A percentile compares a stretch with the other conserved stretches of the same genome.
These are phyloP conservation scores for Atta colombica DNA, from an alignment of 1,140 invertebrate species.

Conservation along the genomic window DNA sequence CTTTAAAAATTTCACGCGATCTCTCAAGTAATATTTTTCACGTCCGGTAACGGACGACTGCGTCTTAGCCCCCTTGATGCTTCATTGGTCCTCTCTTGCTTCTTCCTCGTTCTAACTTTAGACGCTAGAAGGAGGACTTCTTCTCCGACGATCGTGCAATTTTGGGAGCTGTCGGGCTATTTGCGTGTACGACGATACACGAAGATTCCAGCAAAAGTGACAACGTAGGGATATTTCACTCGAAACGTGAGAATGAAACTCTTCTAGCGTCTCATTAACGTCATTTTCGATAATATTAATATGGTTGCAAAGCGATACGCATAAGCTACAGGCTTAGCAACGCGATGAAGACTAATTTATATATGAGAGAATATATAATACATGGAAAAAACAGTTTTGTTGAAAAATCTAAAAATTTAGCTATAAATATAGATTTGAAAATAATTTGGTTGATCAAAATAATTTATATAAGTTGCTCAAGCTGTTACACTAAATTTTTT, in stretches of 20 bases:
- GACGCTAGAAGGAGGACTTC: slow-evolving; percentile 76
- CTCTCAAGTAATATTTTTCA: slow-evolving; percentile 64
- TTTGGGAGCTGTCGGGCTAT: slow-evolving; percentile 70
- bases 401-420: no score
- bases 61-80: neutral
- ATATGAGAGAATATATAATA: neutral
- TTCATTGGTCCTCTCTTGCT: slow-evolving; percentile 54
- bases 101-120: slow-evolving; percentile 85
- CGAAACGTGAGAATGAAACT: slow-evolving; percentile 52
- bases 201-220: slow-evolving; percentile 69
- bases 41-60: neutral
- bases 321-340: neutral
- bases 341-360: neutral
- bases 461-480: no score
- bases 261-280: slow-evolving; percentile 45
- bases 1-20: slow-evolving; percentile 33
- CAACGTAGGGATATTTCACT: slow-evolving; percentile 55
- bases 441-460: no score
- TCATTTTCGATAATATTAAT: slow-evolving; percentile 28
- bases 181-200: slow-evolving; percentile 68
- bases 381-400: no score
- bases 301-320: neutral
- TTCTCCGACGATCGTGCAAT: slow-evolving; percentile 73
- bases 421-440: no score
- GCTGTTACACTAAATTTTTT: no score